Evolutionary conservation across 2,888 invertebrate genomes (phyloP), one percentile per base, ranked within the genome.

Genomic region (Tetheella fluctuosa): DNA sequence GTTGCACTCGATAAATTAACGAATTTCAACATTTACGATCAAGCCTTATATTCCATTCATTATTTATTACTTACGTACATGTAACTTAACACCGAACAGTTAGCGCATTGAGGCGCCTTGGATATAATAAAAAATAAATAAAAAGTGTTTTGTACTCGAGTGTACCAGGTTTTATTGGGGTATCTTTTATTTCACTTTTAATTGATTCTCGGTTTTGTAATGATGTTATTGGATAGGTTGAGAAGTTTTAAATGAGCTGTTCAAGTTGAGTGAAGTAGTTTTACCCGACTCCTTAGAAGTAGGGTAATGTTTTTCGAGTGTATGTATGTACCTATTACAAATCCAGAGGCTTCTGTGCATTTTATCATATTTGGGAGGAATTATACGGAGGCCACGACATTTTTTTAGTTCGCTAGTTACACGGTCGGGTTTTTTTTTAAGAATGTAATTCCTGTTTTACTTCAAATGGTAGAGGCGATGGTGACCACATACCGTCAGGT

Each of bases 81-180:
- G 74, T 73, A 71, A 74, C 67, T 56, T 62, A 60, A 74, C 71
- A 74, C 74, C 71, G 42, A 54, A 56, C 62, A 20, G 68, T 48
- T 48, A 48, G 48, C 37, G 37, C 48, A 48, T 48, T 20, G 20
- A 48, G 48, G 20, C 48, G 48, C 48, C 48, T 20, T 48, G 7
- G 10, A 10, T 20, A 48, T 20, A 20, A 63, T 63, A 65, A 59
- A 28, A 64, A 59, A 53, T 54, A 52, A 62, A 63, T 63, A 62
- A 54, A 23, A 66, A 57, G 59, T 55, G 20, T 59, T 59, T 52
- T 48, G 60, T 53, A 15, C 53, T 7, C 52, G 23, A 56, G 42
- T 58, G 58, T 61, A 54, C 54, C 8, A 4, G 42, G 30, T 58
- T 54, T 61, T 58, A 61, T 58, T 56, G 54, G 52, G 30, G 17